Conservation (phyloP, 35 echinoderm and acorn worm genomes). For the Strongylocentrotus purpuratus region DNA sequence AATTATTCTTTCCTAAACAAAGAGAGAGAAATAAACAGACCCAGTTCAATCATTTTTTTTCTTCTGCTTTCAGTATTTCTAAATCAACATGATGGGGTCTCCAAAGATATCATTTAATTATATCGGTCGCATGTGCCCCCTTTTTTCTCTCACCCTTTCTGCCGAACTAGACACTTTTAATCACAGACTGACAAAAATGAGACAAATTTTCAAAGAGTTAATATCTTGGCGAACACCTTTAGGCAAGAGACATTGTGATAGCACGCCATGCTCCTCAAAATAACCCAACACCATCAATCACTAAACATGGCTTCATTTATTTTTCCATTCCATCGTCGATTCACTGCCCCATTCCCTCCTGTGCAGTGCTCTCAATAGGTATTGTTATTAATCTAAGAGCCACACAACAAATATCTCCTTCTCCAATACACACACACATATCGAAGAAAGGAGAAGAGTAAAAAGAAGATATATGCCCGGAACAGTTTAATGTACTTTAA, state of each 20-base stretch:
- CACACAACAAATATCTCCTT: not conserved
- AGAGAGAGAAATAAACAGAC: not conserved
- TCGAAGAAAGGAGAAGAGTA: not conserved
- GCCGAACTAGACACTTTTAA: slow-evolving; percentile 11
- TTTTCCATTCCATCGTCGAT: slow-evolving; percentile 5
- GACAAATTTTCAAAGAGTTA: slow-evolving; percentile 12
- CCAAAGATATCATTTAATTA: not conserved
- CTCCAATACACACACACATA: slow-evolving; percentile 4
- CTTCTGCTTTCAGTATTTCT: not conserved
- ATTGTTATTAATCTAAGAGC: slow-evolving; percentile 32
- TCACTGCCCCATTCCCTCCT: not conserved
- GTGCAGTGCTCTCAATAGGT: not conserved
- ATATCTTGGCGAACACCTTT: slow-evolving; percentile 16
- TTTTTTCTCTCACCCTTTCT: not conserved
- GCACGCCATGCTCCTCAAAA: not conserved
- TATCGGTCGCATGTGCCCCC: not conserved
- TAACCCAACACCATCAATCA: not conserved
- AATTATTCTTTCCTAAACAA: not conserved
- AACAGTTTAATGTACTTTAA: slow-evolving; percentile 42
- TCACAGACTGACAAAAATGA: slow-evolving; percentile 12
- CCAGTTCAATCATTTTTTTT: not conserved
- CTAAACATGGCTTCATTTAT: slow-evolving; percentile 12
- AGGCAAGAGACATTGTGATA: not conserved
- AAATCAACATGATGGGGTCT: not conserved
- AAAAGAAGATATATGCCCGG: slow-evolving; percentile 21